Base-by-base conservation (phyloP, 2,888 invertebrate genomes). In the Cephus sareptanus region DNA sequence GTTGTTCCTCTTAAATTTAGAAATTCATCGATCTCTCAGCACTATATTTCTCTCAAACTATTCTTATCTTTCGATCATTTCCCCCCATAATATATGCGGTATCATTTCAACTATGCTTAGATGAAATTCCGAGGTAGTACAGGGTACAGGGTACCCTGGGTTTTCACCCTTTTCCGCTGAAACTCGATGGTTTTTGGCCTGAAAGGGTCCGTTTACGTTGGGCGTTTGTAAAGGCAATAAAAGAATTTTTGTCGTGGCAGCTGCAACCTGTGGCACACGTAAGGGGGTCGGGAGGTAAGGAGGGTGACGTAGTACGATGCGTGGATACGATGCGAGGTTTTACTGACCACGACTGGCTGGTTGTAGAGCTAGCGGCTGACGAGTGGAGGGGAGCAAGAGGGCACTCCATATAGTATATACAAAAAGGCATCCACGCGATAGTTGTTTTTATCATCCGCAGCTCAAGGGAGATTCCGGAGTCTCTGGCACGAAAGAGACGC, bases 161-260 rank as follows among this genome's bases (percentile, higher is more conserved):
- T 56, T 56, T 56, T 56, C 56, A 56, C 56, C 56, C 56, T 56
- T 56, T 56, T 56, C 56, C 56, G 31, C 34, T 35, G 35, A 74
- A 37, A 74, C 73, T 77, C n/a, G 34, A 34, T 23, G 33, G 37
- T 77, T 77, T 69, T 77, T 68, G 74, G 68, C 13, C 73, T 73
- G 74, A 68, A 69, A 68, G 74, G 35, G 35, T 69, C 56, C 56
- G 56, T 56, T 56, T 56, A 23, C 56, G 56, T 23, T 56, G 23
- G 56, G 56, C 56, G 23, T 56, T 56, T 56, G 9, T 56, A 23
- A 69, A 81, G 81, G 81, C 84, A 85, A 86, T 85, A 82, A 84
- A 87, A 84, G 82, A 85, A 85, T 85, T 87, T 87, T 85, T 79
- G 84, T 85, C 83, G 83, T 84, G 85, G 85, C 86, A 86, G 85